Percentiles rank a stretch among this genome's conserved stretches.
phyloP scores from a whole-genome alignment of 2,888 invertebrate species.

The Hirtodrosophila alboralis region DNA sequence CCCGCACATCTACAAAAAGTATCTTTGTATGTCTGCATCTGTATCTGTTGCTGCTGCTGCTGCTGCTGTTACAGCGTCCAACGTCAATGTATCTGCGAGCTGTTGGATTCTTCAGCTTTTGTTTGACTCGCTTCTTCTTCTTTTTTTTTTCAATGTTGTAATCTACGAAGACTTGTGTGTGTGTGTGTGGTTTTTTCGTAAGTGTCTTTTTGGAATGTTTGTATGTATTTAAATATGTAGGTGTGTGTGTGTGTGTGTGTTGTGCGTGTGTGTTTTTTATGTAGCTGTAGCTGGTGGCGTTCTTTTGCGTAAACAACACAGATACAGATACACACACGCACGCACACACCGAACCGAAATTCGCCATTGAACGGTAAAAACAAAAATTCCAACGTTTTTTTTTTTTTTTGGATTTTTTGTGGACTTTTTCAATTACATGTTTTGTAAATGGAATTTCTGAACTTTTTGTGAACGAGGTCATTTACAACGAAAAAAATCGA shows the following conservation, averaged over 20 bases:
- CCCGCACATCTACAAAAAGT: conserved; percentile 53
- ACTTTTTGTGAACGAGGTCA: conserved; percentile 77
- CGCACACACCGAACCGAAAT: conserved; percentile 46
- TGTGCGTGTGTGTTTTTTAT: conserved; percentile 25
- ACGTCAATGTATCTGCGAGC: conserved; percentile 39
- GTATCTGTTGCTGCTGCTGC: conserved; percentile 43
- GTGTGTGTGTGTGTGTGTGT: conserved; percentile 20
- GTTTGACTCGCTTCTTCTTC: conserved; percentile 25
- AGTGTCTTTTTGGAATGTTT: conserved; percentile 60
- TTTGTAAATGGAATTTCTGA: conserved; percentile 76
- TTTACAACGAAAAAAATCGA: conserved; percentile 67
- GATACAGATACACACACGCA: conserved; percentile 20
- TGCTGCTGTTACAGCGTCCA: conserved; percentile 42
- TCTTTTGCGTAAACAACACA: conserved; percentile 64
- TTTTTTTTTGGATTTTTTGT: conserved; percentile 57
- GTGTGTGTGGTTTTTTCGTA: conserved; percentile 47
- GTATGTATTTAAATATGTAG: conserved; percentile 26
- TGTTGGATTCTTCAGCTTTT: conserved; percentile 44
- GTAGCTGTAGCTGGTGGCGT: conserved; percentile 58
- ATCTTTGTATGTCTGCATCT: conserved; percentile 54
- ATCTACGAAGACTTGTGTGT: conserved; percentile 49
- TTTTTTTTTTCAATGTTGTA: conserved; percentile 55
- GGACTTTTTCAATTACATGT: conserved; percentile 75
- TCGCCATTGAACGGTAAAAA: conserved; percentile 75
- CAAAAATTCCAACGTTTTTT: conserved; percentile 69